Base-by-base conservation (phyloP, 2,113 vertebrate species). In the Amphilophus citrinellus region DNA sequence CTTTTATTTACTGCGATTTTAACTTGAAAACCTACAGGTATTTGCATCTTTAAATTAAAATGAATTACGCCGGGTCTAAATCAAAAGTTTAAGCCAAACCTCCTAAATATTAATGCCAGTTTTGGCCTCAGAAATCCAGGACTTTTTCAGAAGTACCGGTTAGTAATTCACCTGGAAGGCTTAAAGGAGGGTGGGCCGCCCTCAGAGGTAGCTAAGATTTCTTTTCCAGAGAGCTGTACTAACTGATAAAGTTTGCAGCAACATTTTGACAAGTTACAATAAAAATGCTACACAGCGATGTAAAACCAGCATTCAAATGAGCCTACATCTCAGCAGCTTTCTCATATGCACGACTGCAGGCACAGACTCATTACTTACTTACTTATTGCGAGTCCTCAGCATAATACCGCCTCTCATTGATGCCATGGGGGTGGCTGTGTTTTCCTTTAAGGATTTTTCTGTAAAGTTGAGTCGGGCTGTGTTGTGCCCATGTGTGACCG, bases 281-380 rank as follows among this genome's bases (percentile, higher is more conserved):
- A 35, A 35, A 35, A 35, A 22, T 22, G 4, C 42, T 24, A 0
- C 4, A 2, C 2, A 22, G 10, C 39, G 8, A 0, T 0, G 2
- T 15, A 17, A 10, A 47, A 47, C 1, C 50, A 53, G 17, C 50
- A 53, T 53, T 18, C 50, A 53, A 18, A 50, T 1, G 15, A 71
- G 65, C 42, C 7, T 1, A 0, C 0, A 1, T 44, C 39, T 68
- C 39, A 0, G n/a, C 5, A 44, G 42, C 13, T 44, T n/a, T 17
- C n/a, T 66, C 0, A 5, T 0, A 5, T 6, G 14, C 11, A 44
- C 42, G 0, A 44, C 42, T 44, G 42, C 39, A 68, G 39, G 65
- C 27, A 47, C 14, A 0, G 42, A 0, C 65, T 47, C 0, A 5
- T 7, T 22, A 22, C 22, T 22, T 22, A 22, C 22, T 22, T 22